phyloP scores from a whole-genome alignment of 2,113 vertebrate species.

The Callochromis pleurospilus region DNA sequence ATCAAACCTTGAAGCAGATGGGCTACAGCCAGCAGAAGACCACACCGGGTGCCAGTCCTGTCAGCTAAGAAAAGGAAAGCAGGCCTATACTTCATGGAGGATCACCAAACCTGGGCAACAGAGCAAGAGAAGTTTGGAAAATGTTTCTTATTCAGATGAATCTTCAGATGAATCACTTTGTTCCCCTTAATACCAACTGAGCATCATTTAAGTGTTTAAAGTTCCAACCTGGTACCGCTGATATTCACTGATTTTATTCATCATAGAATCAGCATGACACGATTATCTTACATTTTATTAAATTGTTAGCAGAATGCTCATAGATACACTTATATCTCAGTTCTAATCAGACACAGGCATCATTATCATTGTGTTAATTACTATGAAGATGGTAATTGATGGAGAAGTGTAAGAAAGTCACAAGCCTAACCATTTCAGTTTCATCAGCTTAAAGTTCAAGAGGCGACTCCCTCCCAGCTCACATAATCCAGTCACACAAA shows the following conservation, averaged over 20 bases:
- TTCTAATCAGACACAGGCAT: background rate
- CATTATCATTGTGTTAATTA: background rate
- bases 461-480: background rate
- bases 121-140: background rate
- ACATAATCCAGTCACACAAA: constrained; percentile 30
- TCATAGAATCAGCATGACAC: background rate
- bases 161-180: background rate
- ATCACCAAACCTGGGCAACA: background rate
- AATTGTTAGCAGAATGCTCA: background rate
- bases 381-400: background rate
- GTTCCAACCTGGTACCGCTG: background rate
- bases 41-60: background rate
- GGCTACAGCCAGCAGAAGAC: background rate
- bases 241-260: background rate
- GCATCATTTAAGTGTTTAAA: background rate
- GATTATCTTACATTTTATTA: background rate
- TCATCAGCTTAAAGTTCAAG: constrained; percentile 22
- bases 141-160: background rate
- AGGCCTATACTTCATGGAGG: background rate
- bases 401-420: background rate
- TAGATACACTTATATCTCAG: background rate
- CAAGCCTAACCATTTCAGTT: background rate
- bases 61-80: background rate
- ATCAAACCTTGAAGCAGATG: background rate
- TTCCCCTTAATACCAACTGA: background rate